A percentile compares a stretch with the other conserved stretches of the same genome.
Evolutionary conservation across 2,888 invertebrate genomes (phyloP).

Genomic region (Lathronympha strigana): DNA sequence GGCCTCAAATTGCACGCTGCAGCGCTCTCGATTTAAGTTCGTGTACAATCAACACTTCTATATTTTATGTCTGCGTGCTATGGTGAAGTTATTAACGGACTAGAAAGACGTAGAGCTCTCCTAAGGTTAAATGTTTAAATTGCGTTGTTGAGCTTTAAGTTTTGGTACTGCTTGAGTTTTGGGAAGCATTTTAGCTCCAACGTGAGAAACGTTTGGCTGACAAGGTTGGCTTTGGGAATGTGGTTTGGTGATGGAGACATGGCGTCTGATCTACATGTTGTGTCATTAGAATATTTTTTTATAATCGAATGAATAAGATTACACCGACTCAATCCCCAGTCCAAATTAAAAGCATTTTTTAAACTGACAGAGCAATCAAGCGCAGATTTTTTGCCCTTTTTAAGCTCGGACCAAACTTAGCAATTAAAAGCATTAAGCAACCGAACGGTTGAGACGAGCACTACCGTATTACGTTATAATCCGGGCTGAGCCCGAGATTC

Average conservation of each 20-base stretch:
- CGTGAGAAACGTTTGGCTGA: too few species aligned
- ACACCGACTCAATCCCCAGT: neutral
- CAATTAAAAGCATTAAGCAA: slow-evolving; percentile 77
- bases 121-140: neutral
- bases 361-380: slow-evolving; percentile 38
- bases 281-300: slow-evolving; percentile 1
- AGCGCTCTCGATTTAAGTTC: slow-evolving; percentile 63
- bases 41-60: slow-evolving; percentile 60
- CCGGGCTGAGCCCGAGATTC: slow-evolving; percentile 65
- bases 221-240: neutral
- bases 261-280: neutral
- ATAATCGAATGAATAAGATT: slow-evolving; percentile 17
- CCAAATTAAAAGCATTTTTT: slow-evolving; percentile 33
- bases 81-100: slow-evolving; percentile 34
- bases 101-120: slow-evolving; percentile 11
- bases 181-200: neutral
- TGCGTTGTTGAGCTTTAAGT: neutral
- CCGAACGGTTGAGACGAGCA: slow-evolving; percentile 59
- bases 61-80: slow-evolving; percentile 46
- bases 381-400: slow-evolving; percentile 48
- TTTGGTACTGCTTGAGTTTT: neutral
- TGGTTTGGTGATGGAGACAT: too few species aligned
- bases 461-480: slow-evolving; percentile 83
- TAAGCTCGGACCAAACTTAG: slow-evolving; percentile 55
- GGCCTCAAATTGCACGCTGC: slow-evolving; percentile 77